A percentile compares a stretch with the other conserved stretches of the same genome.
These are phyloP conservation scores for Scaptodrosophila lebanonensis DNA, from an alignment of 1,140 invertebrate species.

Conservation along the genomic window DNA sequence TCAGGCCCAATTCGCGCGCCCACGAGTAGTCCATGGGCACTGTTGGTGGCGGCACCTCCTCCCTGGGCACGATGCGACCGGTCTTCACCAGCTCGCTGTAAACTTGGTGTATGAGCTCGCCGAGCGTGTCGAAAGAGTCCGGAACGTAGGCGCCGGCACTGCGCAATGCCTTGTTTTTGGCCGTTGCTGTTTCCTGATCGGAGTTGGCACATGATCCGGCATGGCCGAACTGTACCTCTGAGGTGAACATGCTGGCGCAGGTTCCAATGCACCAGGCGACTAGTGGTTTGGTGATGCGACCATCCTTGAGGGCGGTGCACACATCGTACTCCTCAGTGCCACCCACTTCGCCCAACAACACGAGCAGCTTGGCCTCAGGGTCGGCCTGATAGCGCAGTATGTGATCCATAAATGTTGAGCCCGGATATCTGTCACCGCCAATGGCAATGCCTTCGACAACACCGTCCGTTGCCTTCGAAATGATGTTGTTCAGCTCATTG, in stretches of 20 bases:
- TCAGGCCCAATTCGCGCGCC: conserved; percentile 98
- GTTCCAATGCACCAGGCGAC: conserved; percentile 99
- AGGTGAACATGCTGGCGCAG: conserved; percentile 93
- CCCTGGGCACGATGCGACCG: conserved; percentile 90
- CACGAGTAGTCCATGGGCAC: conserved; percentile 99
- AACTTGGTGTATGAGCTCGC: conserved; percentile 82
- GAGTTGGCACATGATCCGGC: conserved; percentile 98
- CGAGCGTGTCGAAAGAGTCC: conserved; percentile 94
- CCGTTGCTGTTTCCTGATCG: conserved; percentile 93
- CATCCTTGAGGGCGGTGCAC: conserved; percentile 89
- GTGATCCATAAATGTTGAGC: conserved; percentile 99
- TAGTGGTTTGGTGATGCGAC: conserved; percentile 93
- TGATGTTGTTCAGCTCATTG: conserved; percentile 99
- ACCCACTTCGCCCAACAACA: conserved; percentile 97
- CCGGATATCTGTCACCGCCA: conserved; percentile 99
- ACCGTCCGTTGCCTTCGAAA: conserved; percentile 97
- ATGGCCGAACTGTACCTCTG: conserved; percentile 99
- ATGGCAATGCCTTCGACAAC: conserved; percentile 99
- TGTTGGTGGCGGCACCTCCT: conserved; percentile 97
- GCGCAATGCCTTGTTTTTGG: conserved; percentile 93
- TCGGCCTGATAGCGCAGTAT: conserved; percentile 90
- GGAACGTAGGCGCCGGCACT: conserved; percentile 93
- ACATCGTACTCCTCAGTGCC: conserved; percentile 99
- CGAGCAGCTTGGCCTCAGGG: conserved; percentile 93
- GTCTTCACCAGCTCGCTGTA: conserved; percentile 89